Evolutionary conservation across 2,797 vertebrate species (phyloP).

Genomic region (Mareca penelope): DNA sequence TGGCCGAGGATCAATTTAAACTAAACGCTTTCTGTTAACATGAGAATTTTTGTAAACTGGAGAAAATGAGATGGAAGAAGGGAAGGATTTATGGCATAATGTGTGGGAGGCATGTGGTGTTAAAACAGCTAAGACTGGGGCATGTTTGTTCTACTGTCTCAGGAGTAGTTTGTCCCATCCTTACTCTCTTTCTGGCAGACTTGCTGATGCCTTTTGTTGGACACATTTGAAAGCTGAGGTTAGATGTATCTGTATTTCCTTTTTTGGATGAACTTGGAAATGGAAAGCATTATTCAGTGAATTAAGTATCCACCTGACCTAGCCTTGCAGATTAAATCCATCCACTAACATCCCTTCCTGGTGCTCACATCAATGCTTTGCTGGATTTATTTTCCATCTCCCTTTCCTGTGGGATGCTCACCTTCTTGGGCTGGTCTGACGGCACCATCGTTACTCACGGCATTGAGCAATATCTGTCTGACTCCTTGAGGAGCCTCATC

Average conservation of each 20-base stretch:
- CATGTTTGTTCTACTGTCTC: slow-evolving; percentile 60
- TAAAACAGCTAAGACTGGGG: slow-evolving; percentile 48
- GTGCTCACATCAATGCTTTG: background rate
- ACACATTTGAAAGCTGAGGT: background rate
- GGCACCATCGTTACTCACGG: background rate
- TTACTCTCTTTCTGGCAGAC: slow-evolving; percentile 1
- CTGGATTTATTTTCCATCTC: background rate
- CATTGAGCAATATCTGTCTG: background rate
- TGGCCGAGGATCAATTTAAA: slow-evolving; percentile 66
- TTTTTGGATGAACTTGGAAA: background rate
- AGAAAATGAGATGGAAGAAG: slow-evolving; percentile 58
- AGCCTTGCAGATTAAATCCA: background rate
- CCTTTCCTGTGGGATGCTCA: background rate
- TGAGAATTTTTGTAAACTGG: slow-evolving; percentile 55
- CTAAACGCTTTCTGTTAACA: slow-evolving; percentile 50
- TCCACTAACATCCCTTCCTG: background rate
- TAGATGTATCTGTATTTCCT: background rate
- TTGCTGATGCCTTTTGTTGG: slow-evolving; percentile 41
- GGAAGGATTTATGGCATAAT: slow-evolving; percentile 47
- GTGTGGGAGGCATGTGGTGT: slow-evolving; percentile 29
- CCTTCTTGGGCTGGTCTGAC: background rate
- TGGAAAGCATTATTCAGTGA: slow-evolving; percentile 37
- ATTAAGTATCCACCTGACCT: slow-evolving; percentile 19
- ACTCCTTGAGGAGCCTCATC: background rate
- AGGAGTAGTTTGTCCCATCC: slow-evolving; percentile 53